A percentile compares a stretch with the other conserved stretches of the same genome.
Conservation (phyloP, 2,888 invertebrate genomes). For the Crioceris asparagi region DNA sequence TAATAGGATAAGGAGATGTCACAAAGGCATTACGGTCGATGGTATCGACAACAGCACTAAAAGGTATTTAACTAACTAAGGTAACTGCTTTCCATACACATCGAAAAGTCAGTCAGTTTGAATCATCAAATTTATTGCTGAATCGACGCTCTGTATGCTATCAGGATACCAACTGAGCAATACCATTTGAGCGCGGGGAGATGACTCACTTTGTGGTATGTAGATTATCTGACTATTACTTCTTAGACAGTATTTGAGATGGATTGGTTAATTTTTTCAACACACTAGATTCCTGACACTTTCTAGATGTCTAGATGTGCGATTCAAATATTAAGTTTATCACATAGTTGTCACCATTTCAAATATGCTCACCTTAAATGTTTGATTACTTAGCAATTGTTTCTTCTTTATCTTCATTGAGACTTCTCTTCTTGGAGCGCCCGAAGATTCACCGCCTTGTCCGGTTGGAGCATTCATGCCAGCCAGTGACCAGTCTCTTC, state of each 20-base stretch:
- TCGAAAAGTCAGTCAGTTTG: too few species aligned
- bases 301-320: too few species aligned
- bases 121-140: too few species aligned
- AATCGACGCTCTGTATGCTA: too few species aligned
- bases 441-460: constrained; percentile 34
- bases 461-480: constrained; percentile 40
- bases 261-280: too few species aligned
- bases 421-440: constrained; percentile 47
- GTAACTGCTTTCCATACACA: constrained; percentile 40
- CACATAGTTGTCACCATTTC: too few species aligned
- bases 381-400: constrained; percentile 49
- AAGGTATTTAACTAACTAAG: constrained; percentile 69
- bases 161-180: too few species aligned
- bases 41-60: constrained; percentile 83
- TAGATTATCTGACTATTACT: too few species aligned
- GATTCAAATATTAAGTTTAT: too few species aligned
- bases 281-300: too few species aligned
- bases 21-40: constrained; percentile 90
- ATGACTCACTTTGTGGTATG: too few species aligned
- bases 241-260: neutral
- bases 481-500: constrained; percentile 64
- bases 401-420: constrained; percentile 58
- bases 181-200: too few species aligned
- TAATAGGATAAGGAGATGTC: constrained; percentile 83
- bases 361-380: constrained; percentile 38